phyloP scores from a whole-genome alignment of 2,888 invertebrate genomes.

The Xanthorhoe designata region DNA sequence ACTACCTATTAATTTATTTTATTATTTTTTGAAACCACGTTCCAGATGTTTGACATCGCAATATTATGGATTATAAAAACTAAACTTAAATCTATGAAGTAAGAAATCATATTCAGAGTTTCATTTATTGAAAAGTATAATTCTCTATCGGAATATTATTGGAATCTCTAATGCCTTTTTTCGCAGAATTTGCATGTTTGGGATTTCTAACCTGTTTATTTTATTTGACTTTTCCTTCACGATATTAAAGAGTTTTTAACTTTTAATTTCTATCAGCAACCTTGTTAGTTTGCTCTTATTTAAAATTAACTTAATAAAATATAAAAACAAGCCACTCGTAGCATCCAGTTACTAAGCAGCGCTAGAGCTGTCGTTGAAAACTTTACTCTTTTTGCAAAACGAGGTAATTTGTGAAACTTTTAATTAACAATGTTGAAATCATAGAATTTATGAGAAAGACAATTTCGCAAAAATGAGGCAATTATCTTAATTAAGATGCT shows the following conservation, averaged over 20 bases:
- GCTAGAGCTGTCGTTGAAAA: conserved; percentile 9
- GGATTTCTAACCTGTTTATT: no score
- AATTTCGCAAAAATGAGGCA: not conserved
- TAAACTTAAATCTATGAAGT: no score
- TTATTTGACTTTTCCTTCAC: no score
- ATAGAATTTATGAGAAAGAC: not conserved
- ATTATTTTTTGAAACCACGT: no score
- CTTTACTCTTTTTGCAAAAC: not conserved
- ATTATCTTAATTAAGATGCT: not conserved
- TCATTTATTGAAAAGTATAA: no score
- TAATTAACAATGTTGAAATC: conserved; percentile 15
- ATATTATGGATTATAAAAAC: no score
- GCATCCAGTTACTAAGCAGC: conserved; percentile 2
- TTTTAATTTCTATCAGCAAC: not conserved
- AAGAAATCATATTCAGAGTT: no score
- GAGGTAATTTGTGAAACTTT: conserved; percentile 6
- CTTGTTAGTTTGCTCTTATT: not conserved
- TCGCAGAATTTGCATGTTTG: no score
- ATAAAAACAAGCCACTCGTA: not conserved
- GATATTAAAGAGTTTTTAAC: not conserved
- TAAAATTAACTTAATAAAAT: not conserved
- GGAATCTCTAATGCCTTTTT: no score
- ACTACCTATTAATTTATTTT: no score
- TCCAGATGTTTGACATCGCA: no score
- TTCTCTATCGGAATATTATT: no score